Conservation (phyloP, 2,888 invertebrate genomes). For the Halocaridina rubra region DNA sequence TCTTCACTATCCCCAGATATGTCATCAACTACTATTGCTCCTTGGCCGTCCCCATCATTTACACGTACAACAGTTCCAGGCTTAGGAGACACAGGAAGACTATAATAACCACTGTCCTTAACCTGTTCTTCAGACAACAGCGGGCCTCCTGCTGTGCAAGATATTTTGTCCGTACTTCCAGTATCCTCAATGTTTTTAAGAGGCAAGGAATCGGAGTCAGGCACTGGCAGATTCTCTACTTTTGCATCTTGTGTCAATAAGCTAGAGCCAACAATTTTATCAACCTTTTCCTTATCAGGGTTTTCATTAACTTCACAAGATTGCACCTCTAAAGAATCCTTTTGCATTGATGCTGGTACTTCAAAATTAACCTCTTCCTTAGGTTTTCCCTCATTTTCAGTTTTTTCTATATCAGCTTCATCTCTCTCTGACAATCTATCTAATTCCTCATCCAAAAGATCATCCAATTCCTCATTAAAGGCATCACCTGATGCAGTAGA, state of each 20-base stretch:
- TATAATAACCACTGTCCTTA: constrained; percentile 53
- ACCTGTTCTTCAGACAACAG: constrained; percentile 5
- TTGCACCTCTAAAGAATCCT: not conserved
- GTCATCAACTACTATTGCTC: not conserved
- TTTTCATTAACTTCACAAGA: not conserved
- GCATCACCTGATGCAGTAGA: constrained; percentile 37
- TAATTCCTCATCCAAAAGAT: constrained; percentile 43
- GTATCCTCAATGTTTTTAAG: too few relatives aligned
- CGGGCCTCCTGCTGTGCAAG: not conserved
- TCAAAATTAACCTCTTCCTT: not conserved
- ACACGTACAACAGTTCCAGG: constrained; percentile 3
- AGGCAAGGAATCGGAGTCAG: too few relatives aligned
- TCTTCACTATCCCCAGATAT: constrained; percentile 37
- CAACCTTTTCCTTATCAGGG: not conserved
- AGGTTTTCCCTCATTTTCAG: not conserved
- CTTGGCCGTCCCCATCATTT: not conserved
- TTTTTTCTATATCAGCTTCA: not conserved
- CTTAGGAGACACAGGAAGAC: constrained; percentile 46
- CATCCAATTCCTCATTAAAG: constrained; percentile 48
- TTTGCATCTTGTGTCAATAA: not conserved
- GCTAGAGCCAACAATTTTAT: not conserved
- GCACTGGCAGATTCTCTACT: too few relatives aligned
- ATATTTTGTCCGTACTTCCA: not conserved
- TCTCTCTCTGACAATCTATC: constrained; percentile 48
- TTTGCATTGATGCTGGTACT: not conserved